A percentile compares a stretch with the other conserved stretches of the same genome.
Conservation (phyloP, 30 jellyfish, hydroid and myxozoan species). For the Pseudorhiza aurosa region DNA sequence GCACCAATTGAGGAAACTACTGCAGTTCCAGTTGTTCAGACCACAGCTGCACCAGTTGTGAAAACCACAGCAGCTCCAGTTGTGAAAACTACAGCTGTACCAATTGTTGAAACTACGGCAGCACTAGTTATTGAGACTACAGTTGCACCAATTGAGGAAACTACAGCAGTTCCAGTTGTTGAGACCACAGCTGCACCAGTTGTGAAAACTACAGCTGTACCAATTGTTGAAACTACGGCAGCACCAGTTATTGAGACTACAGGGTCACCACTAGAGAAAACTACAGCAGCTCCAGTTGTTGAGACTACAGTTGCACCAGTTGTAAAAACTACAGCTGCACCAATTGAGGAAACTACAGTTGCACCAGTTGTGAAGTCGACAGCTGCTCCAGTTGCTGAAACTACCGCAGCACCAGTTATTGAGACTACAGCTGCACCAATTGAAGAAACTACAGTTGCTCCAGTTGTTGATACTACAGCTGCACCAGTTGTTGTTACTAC, state of each 20-base stretch:
- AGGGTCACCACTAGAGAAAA: background rate
- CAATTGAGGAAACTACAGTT: slow-evolving; percentile 23
- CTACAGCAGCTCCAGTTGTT: slow-evolving; percentile 15
- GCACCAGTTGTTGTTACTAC: slow-evolving; percentile 21
- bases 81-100: slow-evolving; percentile 28
- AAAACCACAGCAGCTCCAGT: slow-evolving; percentile 22
- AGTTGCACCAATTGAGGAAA: slow-evolving; percentile 7
- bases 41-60: background rate
- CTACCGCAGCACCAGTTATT: slow-evolving; percentile 10
- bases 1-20: slow-evolving; percentile 5
- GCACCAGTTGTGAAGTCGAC: slow-evolving; percentile 32
- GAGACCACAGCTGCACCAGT: slow-evolving; percentile 27
- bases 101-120: slow-evolving; percentile 21
- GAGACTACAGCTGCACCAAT: slow-evolving; percentile 27
- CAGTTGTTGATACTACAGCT: slow-evolving; percentile 25
- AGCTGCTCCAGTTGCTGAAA: slow-evolving; percentile 18
- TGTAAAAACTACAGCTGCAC: slow-evolving; percentile 8
- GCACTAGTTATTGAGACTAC: slow-evolving; percentile 18
- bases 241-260: slow-evolving; percentile 14
- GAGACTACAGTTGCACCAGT: slow-evolving; percentile 39
- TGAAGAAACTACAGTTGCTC: slow-evolving; percentile 19
- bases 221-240: slow-evolving; percentile 10
- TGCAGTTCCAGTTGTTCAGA: slow-evolving; percentile 21
- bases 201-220: background rate
- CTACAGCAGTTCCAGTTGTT: slow-evolving; percentile 7